These are phyloP conservation scores for Pangasianodon hypophthalmus DNA, from an alignment of 2,113 vertebrate genomes.

Conservation along the genomic window DNA sequence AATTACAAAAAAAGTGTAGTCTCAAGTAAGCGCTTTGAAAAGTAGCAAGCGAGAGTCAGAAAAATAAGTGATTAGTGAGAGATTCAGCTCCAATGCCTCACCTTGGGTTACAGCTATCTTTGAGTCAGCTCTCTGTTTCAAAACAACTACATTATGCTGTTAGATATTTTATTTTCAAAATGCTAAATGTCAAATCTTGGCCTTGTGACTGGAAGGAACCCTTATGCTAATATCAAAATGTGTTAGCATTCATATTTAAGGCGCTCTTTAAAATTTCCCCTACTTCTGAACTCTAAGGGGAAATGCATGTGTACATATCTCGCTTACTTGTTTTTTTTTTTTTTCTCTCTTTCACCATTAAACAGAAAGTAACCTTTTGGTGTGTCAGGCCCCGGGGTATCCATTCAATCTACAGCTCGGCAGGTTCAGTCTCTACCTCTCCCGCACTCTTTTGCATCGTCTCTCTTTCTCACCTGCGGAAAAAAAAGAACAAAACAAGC, in stretches of 20 bases:
- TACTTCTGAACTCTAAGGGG: slow-evolving; percentile 70
- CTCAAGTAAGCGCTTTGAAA: slow-evolving; percentile 73
- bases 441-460: slow-evolving; percentile 15
- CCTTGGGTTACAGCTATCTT: slow-evolving; percentile 67
- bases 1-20: slow-evolving; percentile 66
- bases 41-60: slow-evolving; percentile 65
- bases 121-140: slow-evolving; percentile 60
- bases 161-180: slow-evolving; percentile 77
- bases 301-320: slow-evolving; percentile 56
- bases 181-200: slow-evolving; percentile 78
- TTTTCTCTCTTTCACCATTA: slow-evolving; percentile 25
- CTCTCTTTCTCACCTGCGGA: slow-evolving; percentile 73
- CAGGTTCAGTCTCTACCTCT: slow-evolving; percentile 60
- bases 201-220: slow-evolving; percentile 74
- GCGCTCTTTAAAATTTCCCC: slow-evolving; percentile 41
- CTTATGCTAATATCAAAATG: slow-evolving; percentile 74
- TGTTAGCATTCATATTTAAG: slow-evolving; percentile 74
- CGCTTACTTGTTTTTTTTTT: slow-evolving; percentile 29
- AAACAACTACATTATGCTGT: slow-evolving; percentile 72
- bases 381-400: slow-evolving; percentile 49
- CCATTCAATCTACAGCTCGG: slow-evolving; percentile 43
- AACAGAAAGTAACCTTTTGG: slow-evolving; percentile 54
- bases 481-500: slow-evolving; percentile 70
- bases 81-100: slow-evolving; percentile 67
- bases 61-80: slow-evolving; percentile 65